Conservation (phyloP, 2,888 invertebrate species). For the Agriopis marginaria region DNA sequence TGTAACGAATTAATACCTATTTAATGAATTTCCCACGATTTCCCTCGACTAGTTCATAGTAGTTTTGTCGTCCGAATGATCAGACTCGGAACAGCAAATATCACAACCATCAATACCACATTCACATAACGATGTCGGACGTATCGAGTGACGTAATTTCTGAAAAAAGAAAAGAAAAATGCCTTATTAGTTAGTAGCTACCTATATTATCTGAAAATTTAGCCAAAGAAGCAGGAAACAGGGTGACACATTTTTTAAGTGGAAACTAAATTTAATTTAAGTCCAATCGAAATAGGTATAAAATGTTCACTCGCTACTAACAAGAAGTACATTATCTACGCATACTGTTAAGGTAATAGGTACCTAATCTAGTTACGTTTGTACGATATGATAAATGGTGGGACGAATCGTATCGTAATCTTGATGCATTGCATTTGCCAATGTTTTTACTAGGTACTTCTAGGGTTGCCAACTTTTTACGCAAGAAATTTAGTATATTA, state of each 20-base stretch:
- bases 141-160: slow-evolving; percentile 92
- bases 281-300: slow-evolving; percentile 13
- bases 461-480: too few relatives aligned
- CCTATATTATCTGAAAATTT: slow-evolving; percentile 34
- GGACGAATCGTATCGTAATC: slow-evolving; percentile 31
- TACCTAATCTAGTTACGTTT: slow-evolving; percentile 25
- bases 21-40: slow-evolving; percentile 51
- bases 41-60: slow-evolving; percentile 73
- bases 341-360: slow-evolving; percentile 14
- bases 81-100: slow-evolving; percentile 80
- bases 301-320: slow-evolving; percentile 32
- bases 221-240: slow-evolving; percentile 14
- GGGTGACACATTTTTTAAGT: slow-evolving; percentile 30
- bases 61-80: slow-evolving; percentile 76
- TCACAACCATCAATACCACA: slow-evolving; percentile 93
- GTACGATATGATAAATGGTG: slow-evolving; percentile 24
- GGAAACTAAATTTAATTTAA: slow-evolving; percentile 26
- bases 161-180: slow-evolving; percentile 71
- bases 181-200: slow-evolving; percentile 12
- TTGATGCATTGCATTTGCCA: slow-evolving; percentile 34
- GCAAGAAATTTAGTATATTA: too few relatives aligned
- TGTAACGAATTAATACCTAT: slow-evolving; percentile 27
- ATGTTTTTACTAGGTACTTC: neutral
- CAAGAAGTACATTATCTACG: slow-evolving; percentile 25
- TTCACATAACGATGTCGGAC: slow-evolving; percentile 90